These are phyloP conservation scores for Cyclopterus lumpus DNA, from an alignment of 2,797 vertebrate genomes.

Conservation along the genomic window DNA sequence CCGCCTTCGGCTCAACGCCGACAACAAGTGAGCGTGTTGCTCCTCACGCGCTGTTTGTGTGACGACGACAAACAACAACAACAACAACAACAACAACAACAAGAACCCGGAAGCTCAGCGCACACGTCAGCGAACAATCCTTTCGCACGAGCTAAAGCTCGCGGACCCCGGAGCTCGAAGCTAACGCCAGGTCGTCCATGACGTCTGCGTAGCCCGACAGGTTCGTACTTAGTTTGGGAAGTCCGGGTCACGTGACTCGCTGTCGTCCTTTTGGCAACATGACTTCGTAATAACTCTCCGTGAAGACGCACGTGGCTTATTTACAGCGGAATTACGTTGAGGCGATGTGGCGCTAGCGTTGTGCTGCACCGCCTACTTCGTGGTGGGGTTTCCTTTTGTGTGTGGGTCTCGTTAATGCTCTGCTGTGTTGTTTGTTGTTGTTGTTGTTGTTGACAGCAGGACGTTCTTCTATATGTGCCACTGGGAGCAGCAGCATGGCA, in stretches of 20 bases:
- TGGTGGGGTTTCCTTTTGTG: neutral
- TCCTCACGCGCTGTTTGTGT: too few relatives aligned
- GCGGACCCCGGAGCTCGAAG: conserved; percentile 62
- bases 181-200: conserved; percentile 55
- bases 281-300: conserved; percentile 17
- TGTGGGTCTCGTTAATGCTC: conserved; percentile 2
- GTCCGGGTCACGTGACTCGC: neutral
- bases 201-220: conserved; percentile 59
- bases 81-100: too few relatives aligned
- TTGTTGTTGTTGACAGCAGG: conserved; percentile 17
- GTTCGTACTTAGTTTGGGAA: conserved; percentile 14
- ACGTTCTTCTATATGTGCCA: conserved; percentile 86
- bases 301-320: neutral
- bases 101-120: fast-evolving
- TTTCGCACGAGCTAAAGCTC: conserved; percentile 46
- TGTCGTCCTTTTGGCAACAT: neutral
- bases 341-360: neutral
- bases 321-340: neutral
- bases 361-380: neutral
- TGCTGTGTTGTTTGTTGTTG: conserved; percentile 1
- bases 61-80: too few relatives aligned
- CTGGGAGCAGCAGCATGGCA: conserved; percentile 90
- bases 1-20: conserved; percentile 37
- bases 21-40: conserved; percentile 69
- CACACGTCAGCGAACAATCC: neutral